Evolutionary conservation across 2,797 vertebrate species (phyloP).

Genomic region (Onychomys leucogaster): DNA sequence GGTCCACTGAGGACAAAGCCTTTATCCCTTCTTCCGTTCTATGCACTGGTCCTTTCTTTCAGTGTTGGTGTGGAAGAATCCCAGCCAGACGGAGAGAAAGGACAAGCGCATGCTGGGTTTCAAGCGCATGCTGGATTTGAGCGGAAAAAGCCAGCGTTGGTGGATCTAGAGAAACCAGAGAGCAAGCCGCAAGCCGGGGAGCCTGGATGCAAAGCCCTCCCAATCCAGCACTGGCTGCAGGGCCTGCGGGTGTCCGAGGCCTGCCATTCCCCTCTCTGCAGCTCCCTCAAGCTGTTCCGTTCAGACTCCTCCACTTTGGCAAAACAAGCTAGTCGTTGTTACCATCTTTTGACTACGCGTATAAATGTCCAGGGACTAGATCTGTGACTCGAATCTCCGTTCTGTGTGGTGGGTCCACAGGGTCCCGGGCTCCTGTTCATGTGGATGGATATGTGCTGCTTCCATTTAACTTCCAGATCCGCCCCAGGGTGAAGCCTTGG

Average conservation of each 20-base stretch:
- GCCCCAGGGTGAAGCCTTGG: constrained; percentile 85
- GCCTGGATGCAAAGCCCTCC: constrained; percentile 66
- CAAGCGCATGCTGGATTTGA: constrained; percentile 77
- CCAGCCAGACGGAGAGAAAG: constrained; percentile 73
- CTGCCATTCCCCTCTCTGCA: constrained; percentile 67
- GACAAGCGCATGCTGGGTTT: constrained; percentile 77
- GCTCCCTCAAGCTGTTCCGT: constrained; percentile 73
- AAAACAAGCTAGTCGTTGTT: constrained; percentile 81
- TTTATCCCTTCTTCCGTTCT: constrained; percentile 69
- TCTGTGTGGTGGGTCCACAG: constrained; percentile 78
- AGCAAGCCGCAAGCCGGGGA: constrained; percentile 63
- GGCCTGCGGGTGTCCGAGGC: constrained; percentile 74
- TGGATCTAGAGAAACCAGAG: constrained; percentile 75
- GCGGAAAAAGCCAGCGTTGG: constrained; percentile 76
- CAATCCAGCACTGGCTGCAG: constrained; percentile 63
- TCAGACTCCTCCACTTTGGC: constrained; percentile 72
- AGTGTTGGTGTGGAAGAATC: constrained; percentile 76
- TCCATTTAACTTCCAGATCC: constrained; percentile 81
- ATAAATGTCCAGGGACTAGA: constrained; percentile 86
- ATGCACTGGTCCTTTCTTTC: constrained; percentile 76
- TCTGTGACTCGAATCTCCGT: constrained; percentile 83
- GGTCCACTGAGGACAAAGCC: constrained; percentile 43
- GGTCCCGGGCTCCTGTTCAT: constrained; percentile 73
- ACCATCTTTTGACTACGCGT: constrained; percentile 83
- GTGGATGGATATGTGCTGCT: neutral